Evolutionary conservation across 1,140 invertebrate species (phyloP), one percentile per base, ranked within the genome.

Genomic region (Drosophila pseudoobscura): DNA sequence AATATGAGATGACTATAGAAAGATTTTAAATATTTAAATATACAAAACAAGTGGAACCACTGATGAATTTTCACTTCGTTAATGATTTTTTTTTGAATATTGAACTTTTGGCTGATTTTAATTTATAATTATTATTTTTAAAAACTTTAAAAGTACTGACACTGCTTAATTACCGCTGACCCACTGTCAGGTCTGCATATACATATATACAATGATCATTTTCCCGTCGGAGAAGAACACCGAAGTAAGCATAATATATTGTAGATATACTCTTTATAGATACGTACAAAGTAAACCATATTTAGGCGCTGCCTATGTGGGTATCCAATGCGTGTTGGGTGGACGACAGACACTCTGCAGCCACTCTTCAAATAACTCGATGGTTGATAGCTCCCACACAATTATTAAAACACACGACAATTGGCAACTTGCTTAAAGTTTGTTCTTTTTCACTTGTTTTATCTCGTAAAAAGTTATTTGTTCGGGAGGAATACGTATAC

Each of bases 241-340:
- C 3, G 11, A 39, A 11, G 13, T 39, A 39, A 13, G 11, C 11
- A 13, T 39, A 39, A 39, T 39, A 31, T 9, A 31, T 31, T 31
- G 0, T 2, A 9, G 8, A 31, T 31, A 31, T 5, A 29, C 1
- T 26, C 13, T 1, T 0, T 11, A 26, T 13, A 17, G 49, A 80
- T 91, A 91, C 89, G 79, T 91, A 91, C 89, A 90, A 91, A 91
- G 80, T 91, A 91, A 88, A 91, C 89, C 89, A 91, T 91, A 91
- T 89, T 91, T 85, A 77, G 82, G 66, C 60, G 46, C 85, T 71
- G 89, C 85, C 85, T 66, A 78, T 54, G 24, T 43, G 63, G 43
- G 52, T 89, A 89, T 89, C 85, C 84, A 89, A 84, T 78, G 77
- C 79, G 65, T 39, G 35, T 75, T 63, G 55, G 74, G 71, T 47